phyloP scores from a whole-genome alignment of 2,797 vertebrate species.

The Dipus sagitta region DNA sequence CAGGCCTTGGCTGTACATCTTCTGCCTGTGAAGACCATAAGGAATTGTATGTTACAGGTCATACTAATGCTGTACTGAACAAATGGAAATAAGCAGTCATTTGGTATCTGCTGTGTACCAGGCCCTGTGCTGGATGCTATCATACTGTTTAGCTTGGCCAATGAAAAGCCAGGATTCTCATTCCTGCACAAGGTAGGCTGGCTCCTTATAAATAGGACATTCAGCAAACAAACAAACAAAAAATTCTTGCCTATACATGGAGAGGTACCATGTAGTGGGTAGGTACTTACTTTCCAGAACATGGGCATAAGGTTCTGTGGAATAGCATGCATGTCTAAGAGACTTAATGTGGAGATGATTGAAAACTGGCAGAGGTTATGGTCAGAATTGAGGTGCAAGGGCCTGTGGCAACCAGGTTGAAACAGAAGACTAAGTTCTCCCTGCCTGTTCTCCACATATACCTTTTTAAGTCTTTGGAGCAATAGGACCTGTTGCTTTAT shows the following conservation, averaged over 20 bases:
- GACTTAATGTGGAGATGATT: background rate
- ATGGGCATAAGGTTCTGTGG: background rate
- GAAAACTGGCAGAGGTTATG: background rate
- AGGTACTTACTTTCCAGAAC: background rate
- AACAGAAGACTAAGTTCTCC: background rate
- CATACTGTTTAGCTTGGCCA: background rate
- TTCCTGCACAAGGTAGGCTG: background rate
- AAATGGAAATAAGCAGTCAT: background rate
- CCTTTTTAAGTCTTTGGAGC: background rate
- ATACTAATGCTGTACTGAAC: background rate
- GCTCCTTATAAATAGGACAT: background rate
- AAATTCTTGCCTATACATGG: background rate
- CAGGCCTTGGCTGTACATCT: background rate
- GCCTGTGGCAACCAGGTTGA: background rate
- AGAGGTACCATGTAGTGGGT: background rate
- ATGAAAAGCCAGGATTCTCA: background rate
- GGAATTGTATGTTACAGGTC: background rate
- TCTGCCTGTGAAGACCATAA: background rate
- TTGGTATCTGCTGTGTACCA: background rate
- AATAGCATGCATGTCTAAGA: fast-evolving
- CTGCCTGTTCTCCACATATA: background rate
- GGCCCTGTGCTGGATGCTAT: background rate
- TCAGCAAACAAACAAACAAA: background rate
- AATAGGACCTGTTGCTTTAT: background rate
- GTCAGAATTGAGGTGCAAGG: background rate